Conservation (phyloP, 2,888 invertebrate species). For the Abrostola tripartita region DNA sequence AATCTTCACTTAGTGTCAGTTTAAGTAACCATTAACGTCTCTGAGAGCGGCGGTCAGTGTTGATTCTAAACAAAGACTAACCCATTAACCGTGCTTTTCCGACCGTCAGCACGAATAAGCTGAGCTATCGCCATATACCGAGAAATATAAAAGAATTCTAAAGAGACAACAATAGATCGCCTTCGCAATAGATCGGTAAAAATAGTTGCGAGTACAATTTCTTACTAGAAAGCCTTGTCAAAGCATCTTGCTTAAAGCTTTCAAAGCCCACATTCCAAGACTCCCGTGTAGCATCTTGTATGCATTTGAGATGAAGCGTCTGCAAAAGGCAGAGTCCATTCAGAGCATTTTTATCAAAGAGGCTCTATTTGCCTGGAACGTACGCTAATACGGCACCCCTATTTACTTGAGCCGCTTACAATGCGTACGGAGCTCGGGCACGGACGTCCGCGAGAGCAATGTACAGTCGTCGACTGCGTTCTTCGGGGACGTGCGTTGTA, state of each 20-base stretch:
- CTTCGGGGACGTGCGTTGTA: conserved; percentile 21
- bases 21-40: too few relatives aligned
- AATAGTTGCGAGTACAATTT: background rate
- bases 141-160: background rate
- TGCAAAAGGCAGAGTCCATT: conserved; percentile 34
- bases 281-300: conserved; percentile 9
- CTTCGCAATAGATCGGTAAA: background rate
- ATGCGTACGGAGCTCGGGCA: conserved; percentile 32
- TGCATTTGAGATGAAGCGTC: conserved; percentile 31
- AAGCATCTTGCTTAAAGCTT: conserved; percentile 4
- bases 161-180: background rate
- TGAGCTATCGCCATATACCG: too few relatives aligned
- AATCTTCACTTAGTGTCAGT: too few relatives aligned
- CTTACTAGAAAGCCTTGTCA: background rate
- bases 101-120: too few relatives aligned
- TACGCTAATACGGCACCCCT: conserved; percentile 33
- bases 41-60: too few relatives aligned
- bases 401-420: conserved; percentile 47
- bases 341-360: conserved; percentile 48
- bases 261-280: background rate
- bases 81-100: too few relatives aligned
- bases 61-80: too few relatives aligned
- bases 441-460: conserved; percentile 41
- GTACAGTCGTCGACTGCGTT: conserved; percentile 38
- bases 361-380: conserved; percentile 36